Base-by-base conservation (phyloP, 2,797 vertebrate genomes). In the Oophaga sylvatica region DNA sequence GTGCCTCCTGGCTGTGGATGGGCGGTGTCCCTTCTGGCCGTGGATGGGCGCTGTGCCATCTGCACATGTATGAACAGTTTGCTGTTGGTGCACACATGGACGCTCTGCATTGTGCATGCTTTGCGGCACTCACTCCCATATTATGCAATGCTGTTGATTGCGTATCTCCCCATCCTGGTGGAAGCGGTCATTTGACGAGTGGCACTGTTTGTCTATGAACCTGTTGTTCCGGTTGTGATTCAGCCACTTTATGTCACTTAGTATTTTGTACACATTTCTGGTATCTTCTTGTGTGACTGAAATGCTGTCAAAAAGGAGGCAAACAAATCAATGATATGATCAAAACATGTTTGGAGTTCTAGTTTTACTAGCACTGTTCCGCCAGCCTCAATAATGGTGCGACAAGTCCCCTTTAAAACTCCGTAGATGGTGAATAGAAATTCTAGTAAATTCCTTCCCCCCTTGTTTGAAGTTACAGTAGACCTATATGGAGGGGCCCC, bases 191-290 rank as follows among this genome's bases (percentile, higher is more conserved):
- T 9, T 22, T 4, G 5, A n/a, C 0, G 53, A 35, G n/a, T 3
- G 68, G 1, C 29, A 1, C 20, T 86, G 62, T 82, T 76, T 82
- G 75, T n/a, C n/a, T 15, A 73, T 62, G 11, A 82, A 89, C 87
- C 60, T 41, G 79, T 82, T 78, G 45, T 85, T 75, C 87, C 48
- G 41, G 87, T 65, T 85, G 0, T 79, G 81, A 17, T 79, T 75
- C 29, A 26, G 65, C n/a, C 7, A 5, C 0, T 9, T 48, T 35
- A n/a, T 29, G 60, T 59, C 48, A 85, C 78, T n/a, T 4, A 1
- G 63, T 89, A 56, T 89, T 89, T 89, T 88, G 78, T 81, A 85
- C 45, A 76, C 87, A 86, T 63, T 19, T 5, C 29, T 70, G 11
- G 26, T 48, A 29, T 17, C 19, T 70, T 88, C 78, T 16, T 29